Evolutionary conservation across 2,888 invertebrate species (phyloP), one percentile per base, ranked within the genome.

Genomic region (Lycaena phlaeas): DNA sequence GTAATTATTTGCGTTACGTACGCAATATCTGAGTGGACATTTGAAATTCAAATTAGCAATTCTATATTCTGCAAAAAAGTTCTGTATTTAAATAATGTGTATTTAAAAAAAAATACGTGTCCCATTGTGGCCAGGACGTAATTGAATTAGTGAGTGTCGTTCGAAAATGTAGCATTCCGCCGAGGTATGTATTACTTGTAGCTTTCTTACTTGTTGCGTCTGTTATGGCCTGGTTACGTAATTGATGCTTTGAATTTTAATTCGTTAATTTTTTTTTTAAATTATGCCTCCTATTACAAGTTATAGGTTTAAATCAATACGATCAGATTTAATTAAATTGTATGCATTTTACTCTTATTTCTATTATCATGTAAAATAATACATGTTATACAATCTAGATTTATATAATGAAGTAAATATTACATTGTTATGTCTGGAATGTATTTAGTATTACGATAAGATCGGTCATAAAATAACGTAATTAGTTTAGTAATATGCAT

Each of bases 121-220:
- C 46, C 52, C 53, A 60, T 57, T 57, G 61, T 61, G 57, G 54
- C 36, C 50, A 46, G 49, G 46, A 50, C 53, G 44, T 52, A 45
- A 51, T 48, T 59, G 48, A 60, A 60, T 68, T 66, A 59, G 53
- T 54, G 55, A 27, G 50, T 53, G 50, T 46, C 50, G 47, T 38
- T 38, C 50, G 57, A 76, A 70, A 58, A 79, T 79, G 79, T 79
- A 78, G 53, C 57, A 43, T 51, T 45, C 42, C 46, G 41, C 45
- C 50, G 45, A 14, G 56, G 60, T 63, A 65, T 53, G 79, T 71
- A 55, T 59, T 56, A 68, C 65, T 68, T 72, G 67, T 72, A 57
- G 56, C 53, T 44, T 56, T 64, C 63, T 57, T 70, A 79, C 79
- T 79, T 79, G 79, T 79, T 79, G 79, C 78, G 64, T 62, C 61